Evolutionary conservation across 1,140 invertebrate genomes (phyloP), one percentile per base, ranked within the genome.

Genomic region (Bombus picipes): DNA sequence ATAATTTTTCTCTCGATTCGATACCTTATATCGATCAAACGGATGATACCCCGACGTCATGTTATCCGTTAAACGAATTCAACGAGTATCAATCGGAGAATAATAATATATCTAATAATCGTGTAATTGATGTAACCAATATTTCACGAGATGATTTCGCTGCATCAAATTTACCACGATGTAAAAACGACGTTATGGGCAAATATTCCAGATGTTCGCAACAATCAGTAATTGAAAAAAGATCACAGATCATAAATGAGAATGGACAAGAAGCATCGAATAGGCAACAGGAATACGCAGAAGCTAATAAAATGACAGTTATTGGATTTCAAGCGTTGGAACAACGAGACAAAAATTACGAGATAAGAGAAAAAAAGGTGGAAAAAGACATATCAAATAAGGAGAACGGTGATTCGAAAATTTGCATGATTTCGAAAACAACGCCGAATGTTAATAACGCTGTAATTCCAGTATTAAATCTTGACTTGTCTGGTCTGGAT

Each of bases 1-100:
- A 37, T n/a, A 57, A 77, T 83, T 89, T 90, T 10, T 84, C 25
- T 73, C 68, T 92, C 22, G 92, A 92, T 25, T 74, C 91, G 8
- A 93, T 94, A 87, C 93, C 93, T 3, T 95, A 91, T 28, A 94
- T 95, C 66, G 94, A 93, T 82, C 92, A 94, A 72, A 77, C 75
- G 28, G 91, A 93, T 2, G 90, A 91, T 37, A 78, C 37, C 68
- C 28, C 22, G 2, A 18, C 32, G 53, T n/a, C 28, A 41, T 75
- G 18, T 59, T 57, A 32, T 9, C 12, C 28, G 4, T 41, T 12
- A 32, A 28, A 72, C 28, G 43, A 77, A 25, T 47, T 15, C 13
- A n/a, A 59, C 53, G 68, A 32, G 2, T 41, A 37, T 34, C 47
- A 25, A 53, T 62, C 15, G 9, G 10, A 34, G 28, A n/a, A 22